phyloP scores from a whole-genome alignment of 2,113 vertebrate genomes.

The Nymphicus hollandicus region DNA sequence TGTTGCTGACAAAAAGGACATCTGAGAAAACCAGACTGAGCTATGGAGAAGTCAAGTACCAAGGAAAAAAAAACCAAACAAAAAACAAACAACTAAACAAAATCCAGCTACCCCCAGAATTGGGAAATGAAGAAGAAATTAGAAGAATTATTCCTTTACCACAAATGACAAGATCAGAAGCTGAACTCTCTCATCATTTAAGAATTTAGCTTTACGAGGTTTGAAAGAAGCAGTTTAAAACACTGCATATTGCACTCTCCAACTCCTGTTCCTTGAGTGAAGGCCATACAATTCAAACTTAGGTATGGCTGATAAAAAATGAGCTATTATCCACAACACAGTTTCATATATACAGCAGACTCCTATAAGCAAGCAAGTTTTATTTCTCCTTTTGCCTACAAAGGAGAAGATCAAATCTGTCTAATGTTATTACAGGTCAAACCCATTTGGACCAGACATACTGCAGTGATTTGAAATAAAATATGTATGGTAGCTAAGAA shows the following conservation, averaged over 20 bases:
- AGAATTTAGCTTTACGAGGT: not conserved
- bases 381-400: not conserved
- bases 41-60: not conserved
- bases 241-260: rapidly evolving
- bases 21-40: not conserved
- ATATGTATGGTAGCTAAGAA: not conserved
- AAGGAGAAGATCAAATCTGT: not conserved
- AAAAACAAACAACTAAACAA: not conserved
- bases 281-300: not conserved
- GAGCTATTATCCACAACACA: not conserved
- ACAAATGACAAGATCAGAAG: not conserved
- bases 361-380: not conserved
- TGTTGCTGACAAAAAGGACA: not conserved
- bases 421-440: not conserved
- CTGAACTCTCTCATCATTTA: not conserved
- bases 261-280: not conserved
- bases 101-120: not conserved
- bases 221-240: not conserved
- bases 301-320: not conserved
- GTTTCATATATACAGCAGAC: not conserved
- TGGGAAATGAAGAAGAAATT: not conserved
- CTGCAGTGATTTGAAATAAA: not conserved
- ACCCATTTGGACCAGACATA: not conserved
- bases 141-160: not conserved
- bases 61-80: not conserved